Conservation (phyloP, 1,140 invertebrate genomes). For the Drosophila repleta region DNA sequence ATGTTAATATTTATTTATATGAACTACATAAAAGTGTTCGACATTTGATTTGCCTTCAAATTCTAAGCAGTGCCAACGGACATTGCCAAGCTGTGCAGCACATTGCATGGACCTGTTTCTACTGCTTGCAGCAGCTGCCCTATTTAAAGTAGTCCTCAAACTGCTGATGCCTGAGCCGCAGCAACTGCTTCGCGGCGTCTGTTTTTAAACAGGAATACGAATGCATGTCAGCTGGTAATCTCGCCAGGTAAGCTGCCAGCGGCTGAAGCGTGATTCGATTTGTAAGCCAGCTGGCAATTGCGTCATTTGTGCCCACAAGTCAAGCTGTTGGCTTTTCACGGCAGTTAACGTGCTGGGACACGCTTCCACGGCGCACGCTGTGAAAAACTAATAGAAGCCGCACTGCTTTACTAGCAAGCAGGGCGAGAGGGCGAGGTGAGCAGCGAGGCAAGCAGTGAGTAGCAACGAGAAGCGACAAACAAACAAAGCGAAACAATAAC, state of each 20-base stretch:
- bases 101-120: background rate
- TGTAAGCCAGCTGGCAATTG: background rate
- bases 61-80: background rate
- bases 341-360: conserved; percentile 29
- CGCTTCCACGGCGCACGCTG: conserved; percentile 28
- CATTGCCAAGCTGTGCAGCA: background rate
- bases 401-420: background rate
- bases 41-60: background rate
- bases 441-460: too few species aligned
- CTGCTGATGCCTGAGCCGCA: too few species aligned
- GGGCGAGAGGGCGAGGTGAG: too few species aligned
- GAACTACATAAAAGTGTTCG: too few species aligned
- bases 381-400: conserved; percentile 30
- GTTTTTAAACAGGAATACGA: too few species aligned
- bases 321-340: conserved; percentile 21
- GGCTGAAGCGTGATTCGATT: background rate
- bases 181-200: too few species aligned
- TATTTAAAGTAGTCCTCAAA: too few species aligned
- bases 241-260: background rate
- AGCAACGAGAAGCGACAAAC: background rate
- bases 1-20: too few species aligned
- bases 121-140: background rate
- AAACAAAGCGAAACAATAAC: conserved; percentile 32
- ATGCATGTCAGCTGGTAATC: too few species aligned
- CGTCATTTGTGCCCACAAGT: conserved; percentile 11